Percentiles rank a stretch among this genome's conserved stretches.
phyloP scores from a whole-genome alignment of 2,888 invertebrate species.

The Lamellibrachia satsuma region DNA sequence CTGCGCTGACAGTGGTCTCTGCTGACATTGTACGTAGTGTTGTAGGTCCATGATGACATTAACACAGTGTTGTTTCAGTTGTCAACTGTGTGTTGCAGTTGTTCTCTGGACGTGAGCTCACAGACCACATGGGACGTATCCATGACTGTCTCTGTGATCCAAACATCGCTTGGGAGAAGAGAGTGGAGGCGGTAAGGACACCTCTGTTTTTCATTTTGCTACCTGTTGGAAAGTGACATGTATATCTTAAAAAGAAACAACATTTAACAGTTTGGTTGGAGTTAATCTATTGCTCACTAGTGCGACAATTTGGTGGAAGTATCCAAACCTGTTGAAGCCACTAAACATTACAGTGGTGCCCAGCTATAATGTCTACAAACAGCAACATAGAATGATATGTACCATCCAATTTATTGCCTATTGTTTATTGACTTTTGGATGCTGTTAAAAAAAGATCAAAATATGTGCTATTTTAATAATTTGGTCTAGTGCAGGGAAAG shows the following conservation, averaged over 20 bases:
- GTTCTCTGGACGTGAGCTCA: slow-evolving; percentile 79
- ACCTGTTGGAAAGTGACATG: not conserved
- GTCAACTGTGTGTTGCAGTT: not conserved
- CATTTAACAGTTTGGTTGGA: not conserved
- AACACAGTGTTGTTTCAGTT: not conserved
- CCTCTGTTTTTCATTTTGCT: not conserved
- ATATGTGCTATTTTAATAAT: too few relatives aligned
- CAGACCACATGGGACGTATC: slow-evolving; percentile 81
- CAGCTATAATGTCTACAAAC: too few relatives aligned
- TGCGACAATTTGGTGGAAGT: too few relatives aligned
- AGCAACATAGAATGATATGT: too few relatives aligned
- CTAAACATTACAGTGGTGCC: too few relatives aligned
- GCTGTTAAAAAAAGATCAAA: too few relatives aligned
- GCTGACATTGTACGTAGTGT: too few relatives aligned
- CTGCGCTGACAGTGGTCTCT: too few relatives aligned
- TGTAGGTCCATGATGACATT: not conserved
- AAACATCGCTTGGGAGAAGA: slow-evolving; percentile 90
- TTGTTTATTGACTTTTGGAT: too few relatives aligned
- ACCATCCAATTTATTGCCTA: too few relatives aligned
- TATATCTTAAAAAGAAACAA: not conserved
- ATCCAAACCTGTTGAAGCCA: too few relatives aligned
- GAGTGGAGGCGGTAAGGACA: slow-evolving; percentile 83
- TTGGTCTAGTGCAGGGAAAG: not conserved
- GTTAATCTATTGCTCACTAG: too few relatives aligned
- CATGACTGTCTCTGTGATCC: slow-evolving; percentile 81